Base-by-base conservation (phyloP, 2,113 vertebrate species). In the Bombycilla garrulus region DNA sequence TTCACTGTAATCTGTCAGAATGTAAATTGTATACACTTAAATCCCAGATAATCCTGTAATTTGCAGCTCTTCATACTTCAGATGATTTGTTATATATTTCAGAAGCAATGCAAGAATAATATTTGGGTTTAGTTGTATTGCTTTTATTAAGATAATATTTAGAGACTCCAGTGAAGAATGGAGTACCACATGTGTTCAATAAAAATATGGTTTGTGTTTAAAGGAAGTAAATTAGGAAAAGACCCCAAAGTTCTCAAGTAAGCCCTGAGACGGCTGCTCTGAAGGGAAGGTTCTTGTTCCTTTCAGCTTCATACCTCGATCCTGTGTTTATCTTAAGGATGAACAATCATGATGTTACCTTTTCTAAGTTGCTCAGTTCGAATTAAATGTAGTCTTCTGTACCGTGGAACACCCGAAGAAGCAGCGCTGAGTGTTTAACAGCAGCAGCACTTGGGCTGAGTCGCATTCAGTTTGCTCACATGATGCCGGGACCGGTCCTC, bases 381-480 rank as follows among this genome's bases (percentile, higher is more conserved):
- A 58, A 42, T 80, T 23, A 18, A 50, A 28, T 38, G 36, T 12
- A 8, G 11, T n/a, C 7, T 26, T 53, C 15, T 33, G 6, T 22
- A 15, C 14, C 0, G 5, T 36, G 60, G 67, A 28, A 8, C 2
- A 24, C 15, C 58, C 6, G 26, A 28, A 50, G 64, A 53, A 82
- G 42, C 79, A 48, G 79, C 40, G 3, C 47, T 15, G 40, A 11
- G 24, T 19, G 22, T 76, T 48, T 5, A 65, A 22, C 38, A 72
- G 73, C 85, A 87, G 50, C 48, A 35, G 6, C 29, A 0, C 45
- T 58, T 15, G 10, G 36, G 47, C 64, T 33, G 38, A n/a, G 29
- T 4, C 0, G 0, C 7, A 3, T 50, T 57, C 47, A 25, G 44
- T 58, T 58, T 21, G 42, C 64, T 92, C 12, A 6, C 7, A 1